phyloP scores from a whole-genome alignment of 2,888 invertebrate genomes.

The Hemaris fuciformis region DNA sequence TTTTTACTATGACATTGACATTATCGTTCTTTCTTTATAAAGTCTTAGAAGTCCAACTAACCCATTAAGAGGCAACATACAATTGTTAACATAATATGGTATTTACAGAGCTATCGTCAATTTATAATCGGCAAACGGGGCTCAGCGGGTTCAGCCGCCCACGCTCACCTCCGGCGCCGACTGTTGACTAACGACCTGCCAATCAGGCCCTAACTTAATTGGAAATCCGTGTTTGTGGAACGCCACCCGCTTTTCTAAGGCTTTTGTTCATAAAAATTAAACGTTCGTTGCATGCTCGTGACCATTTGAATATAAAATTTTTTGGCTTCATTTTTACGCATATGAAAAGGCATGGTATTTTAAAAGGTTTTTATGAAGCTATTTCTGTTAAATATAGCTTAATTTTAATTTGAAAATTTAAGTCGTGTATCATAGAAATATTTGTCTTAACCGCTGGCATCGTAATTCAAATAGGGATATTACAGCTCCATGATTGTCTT shows the following conservation, averaged over 20 bases:
- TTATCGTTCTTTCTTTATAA: too few species aligned
- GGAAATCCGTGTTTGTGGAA: slow-evolving; percentile 80
- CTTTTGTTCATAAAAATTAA: slow-evolving; percentile 77
- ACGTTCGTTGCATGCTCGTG: slow-evolving; percentile 41
- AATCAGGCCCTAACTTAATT: slow-evolving; percentile 80
- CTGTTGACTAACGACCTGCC: slow-evolving; percentile 80
- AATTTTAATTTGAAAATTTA: too few species aligned
- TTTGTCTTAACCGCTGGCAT: too few species aligned
- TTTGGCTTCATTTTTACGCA: slow-evolving; percentile 56
- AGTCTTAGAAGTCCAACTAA: background rate
- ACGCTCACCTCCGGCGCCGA: slow-evolving; percentile 68
- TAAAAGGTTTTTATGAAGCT: too few species aligned
- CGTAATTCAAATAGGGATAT: too few species aligned
- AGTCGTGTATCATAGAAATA: too few species aligned
- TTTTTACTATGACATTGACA: too few species aligned
- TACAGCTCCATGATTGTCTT: too few species aligned
- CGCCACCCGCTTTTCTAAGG: slow-evolving; percentile 63
- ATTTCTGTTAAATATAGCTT: too few species aligned
- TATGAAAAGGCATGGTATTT: background rate
- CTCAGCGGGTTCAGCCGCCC: slow-evolving; percentile 25
- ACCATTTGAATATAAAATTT: slow-evolving; percentile 34
- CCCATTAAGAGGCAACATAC: background rate
- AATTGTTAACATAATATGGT: slow-evolving; percentile 8
- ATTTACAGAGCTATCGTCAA: slow-evolving; percentile 41
- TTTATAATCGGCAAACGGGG: slow-evolving; percentile 31